Evolutionary conservation across 2,888 invertebrate species (phyloP).

Genomic region (Acanthoscelides obtectus): DNA sequence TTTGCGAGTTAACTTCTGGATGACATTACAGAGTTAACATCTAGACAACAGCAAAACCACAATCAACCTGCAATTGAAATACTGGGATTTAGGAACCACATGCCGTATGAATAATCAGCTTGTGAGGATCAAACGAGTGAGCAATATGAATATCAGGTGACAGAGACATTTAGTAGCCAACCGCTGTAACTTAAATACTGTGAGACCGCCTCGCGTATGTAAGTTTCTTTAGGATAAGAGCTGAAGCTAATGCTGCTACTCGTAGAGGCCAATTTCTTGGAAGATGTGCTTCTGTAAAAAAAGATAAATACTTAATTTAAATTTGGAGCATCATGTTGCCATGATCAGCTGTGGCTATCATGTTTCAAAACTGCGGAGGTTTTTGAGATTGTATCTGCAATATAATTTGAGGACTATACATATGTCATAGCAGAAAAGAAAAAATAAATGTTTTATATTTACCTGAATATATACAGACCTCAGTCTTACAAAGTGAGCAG

Average conservation of each 20-base stretch:
- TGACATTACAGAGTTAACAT: too few relatives aligned
- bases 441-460: conserved; percentile 10
- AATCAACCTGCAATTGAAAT: too few relatives aligned
- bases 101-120: too few relatives aligned
- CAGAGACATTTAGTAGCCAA: conserved; percentile 40
- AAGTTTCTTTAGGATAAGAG: conserved; percentile 27
- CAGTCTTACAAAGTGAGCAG: conserved; percentile 83
- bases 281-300: conserved; percentile 38
- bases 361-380: too few relatives aligned
- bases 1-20: too few relatives aligned
- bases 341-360: too few relatives aligned
- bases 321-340: too few relatives aligned
- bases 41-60: too few relatives aligned
- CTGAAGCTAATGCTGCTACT: conserved; percentile 22
- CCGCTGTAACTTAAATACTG: conserved; percentile 41
- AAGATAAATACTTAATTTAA: conserved; percentile 3
- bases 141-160: conserved; percentile 18
- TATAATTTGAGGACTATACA: too few relatives aligned
- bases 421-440: too few relatives aligned
- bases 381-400: too few relatives aligned
- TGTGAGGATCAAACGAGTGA: not conserved
- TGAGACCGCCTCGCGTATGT: conserved; percentile 39
- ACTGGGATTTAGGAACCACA: too few relatives aligned
- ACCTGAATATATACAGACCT: conserved; percentile 79
- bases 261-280: not conserved